Evolutionary conservation across 2,888 invertebrate species (phyloP).

Genomic region (Kryphioiulus occultus): DNA sequence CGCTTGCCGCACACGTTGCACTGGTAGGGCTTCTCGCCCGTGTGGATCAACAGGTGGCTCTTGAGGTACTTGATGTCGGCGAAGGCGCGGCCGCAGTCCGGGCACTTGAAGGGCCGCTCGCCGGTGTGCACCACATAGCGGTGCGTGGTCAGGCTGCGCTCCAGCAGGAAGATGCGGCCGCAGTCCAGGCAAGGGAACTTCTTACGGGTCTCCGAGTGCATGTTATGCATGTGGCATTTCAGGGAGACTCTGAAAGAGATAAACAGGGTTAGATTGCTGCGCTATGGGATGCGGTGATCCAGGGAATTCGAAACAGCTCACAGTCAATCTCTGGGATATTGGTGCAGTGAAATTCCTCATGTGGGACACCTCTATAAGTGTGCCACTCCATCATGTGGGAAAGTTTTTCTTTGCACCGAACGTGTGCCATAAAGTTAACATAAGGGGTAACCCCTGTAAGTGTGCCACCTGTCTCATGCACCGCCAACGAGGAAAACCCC

Average conservation of each 20-base stretch:
- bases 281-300: no score
- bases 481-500: no score
- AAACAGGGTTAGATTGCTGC: neutral
- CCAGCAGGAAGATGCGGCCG: constrained; percentile 49
- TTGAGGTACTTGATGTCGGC: constrained; percentile 51
- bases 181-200: constrained; percentile 50
- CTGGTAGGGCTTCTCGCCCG: constrained; percentile 51
- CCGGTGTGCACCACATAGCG: constrained; percentile 50
- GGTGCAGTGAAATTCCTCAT: no score
- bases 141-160: constrained; percentile 51
- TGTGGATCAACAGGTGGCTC: constrained; percentile 50
- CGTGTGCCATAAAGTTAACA: no score
- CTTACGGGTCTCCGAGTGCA: constrained; percentile 49
- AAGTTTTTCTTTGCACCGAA: no score
- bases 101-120: constrained; percentile 50
- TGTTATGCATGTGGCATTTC: constrained; percentile 51
- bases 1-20: constrained; percentile 51
- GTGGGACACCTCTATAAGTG: no score
- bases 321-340: no score
- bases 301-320: no score
- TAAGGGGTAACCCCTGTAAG: no score
- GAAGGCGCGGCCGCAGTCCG: constrained; percentile 48
- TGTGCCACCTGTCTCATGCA: no score
- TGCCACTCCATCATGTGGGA: no score
- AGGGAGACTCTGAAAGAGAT: constrained; percentile 48